These are phyloP conservation scores for Amphipyra tragopoginis DNA, from an alignment of 2,888 invertebrate genomes.

Conservation along the genomic window DNA sequence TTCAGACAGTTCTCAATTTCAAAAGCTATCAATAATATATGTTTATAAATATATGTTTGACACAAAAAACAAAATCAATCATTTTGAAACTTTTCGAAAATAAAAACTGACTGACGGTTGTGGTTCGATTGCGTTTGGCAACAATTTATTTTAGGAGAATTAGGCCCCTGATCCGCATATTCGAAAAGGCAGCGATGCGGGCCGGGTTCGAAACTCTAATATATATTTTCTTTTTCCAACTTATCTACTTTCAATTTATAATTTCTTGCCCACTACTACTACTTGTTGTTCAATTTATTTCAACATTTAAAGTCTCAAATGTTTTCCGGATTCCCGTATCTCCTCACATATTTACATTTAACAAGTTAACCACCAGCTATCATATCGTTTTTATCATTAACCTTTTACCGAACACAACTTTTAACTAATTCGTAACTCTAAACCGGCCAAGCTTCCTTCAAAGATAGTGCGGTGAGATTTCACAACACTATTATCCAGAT, in stretches of 20 bases:
- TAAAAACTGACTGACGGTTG: too few relatives aligned
- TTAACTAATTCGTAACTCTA: constrained; percentile 51
- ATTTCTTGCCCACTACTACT: too few relatives aligned
- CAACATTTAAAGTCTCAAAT: constrained; percentile 22
- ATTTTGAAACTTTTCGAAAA: too few relatives aligned
- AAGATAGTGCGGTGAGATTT: constrained; percentile 60
- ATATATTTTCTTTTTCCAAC: constrained; percentile 8
- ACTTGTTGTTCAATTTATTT: constrained; percentile 25
- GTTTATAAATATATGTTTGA: too few relatives aligned
- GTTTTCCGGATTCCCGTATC: constrained; percentile 33
- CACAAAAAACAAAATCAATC: too few relatives aligned
- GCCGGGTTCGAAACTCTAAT: too few relatives aligned
- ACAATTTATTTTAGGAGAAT: too few relatives aligned
- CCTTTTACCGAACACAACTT: constrained; percentile 39
- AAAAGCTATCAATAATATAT: too few relatives aligned
- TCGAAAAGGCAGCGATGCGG: too few relatives aligned
- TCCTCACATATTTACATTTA: constrained; percentile 53
- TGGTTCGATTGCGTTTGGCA: too few relatives aligned
- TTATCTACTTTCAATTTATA: constrained; percentile 3
- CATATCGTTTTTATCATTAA: constrained; percentile 44
- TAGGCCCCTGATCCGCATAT: too few relatives aligned
- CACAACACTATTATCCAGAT: constrained; percentile 60
- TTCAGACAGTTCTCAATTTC: too few relatives aligned
- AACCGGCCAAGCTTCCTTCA: constrained; percentile 49
- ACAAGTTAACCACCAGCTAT: constrained; percentile 45